Evolutionary conservation across 2,888 invertebrate genomes (phyloP), one percentile per base, ranked within the genome.

Genomic region (Eristalis intricaria): DNA sequence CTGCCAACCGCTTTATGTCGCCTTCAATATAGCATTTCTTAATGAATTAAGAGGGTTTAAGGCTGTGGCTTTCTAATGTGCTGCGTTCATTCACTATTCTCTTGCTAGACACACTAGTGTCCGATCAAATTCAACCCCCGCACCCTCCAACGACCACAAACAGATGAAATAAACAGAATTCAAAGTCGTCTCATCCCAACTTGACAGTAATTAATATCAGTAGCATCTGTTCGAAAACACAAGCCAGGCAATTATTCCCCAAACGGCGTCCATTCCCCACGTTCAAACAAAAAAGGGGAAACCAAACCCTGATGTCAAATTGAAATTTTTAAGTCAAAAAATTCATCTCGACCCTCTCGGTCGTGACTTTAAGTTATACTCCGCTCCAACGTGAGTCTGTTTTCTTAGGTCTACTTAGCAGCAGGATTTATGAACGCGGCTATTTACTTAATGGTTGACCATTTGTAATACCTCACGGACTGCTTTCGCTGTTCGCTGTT

Each of bases 361-460:
- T 10, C 7, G 19, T 19, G 50, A 50, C 50, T 19, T 50, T 19
- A n/a, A 50, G 50, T 8, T 43, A 13, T 7, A 7, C 19, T 43
- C n/a, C n/a, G 43, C 43, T 19, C n/a, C 50, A 8, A 8, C 2
- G 50, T 19, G 8, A 50, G 50, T 50, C 19, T 74, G 56, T 81
- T 81, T 75, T 69, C 74, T 63, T 74, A 75, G 80, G 74, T 74
- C 50, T 50, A 81, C 63, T 63, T 63, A 69, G 69, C 81, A 69
- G 68, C 56, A 64, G 40, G 74, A 81, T 74, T 81, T 81, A 81
- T 81, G 69, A 81, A 81, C 61, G 69, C 74, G 69, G 61, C 63
- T 81, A 69, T 81, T 74, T 74, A 69, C 69, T 63, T 75, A 75
- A 81, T 74, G 63, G 38, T 64, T 75, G 81, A 56, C 74, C 68